phyloP scores from a whole-genome alignment of 2,797 vertebrate genomes.

The Oreochromis grahami region DNA sequence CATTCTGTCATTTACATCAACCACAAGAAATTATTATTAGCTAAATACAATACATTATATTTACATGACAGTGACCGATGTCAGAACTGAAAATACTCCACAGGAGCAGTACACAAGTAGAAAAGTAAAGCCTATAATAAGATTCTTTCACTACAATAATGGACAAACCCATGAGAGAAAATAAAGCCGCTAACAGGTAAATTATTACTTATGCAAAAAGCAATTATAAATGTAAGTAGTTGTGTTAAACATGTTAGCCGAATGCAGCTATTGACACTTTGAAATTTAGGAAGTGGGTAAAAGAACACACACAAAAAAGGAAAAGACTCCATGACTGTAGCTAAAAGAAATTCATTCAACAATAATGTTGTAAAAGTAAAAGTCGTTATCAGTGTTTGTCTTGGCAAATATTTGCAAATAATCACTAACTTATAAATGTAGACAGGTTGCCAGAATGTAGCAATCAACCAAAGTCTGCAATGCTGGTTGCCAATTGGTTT shows the following conservation, averaged over 20 bases:
- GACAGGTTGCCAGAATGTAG: not conserved
- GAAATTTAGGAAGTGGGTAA: not conserved
- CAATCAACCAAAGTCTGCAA: not conserved
- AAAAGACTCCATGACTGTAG: not conserved
- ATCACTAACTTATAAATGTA: not conserved
- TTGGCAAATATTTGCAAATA: not conserved
- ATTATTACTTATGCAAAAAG: not conserved
- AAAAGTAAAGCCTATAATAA: not conserved
- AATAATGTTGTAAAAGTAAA: slow-evolving; percentile 16
- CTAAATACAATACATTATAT: not conserved
- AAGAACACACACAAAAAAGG: not conserved
- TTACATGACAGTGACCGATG: slow-evolving; percentile 15
- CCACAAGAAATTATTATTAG: not conserved
- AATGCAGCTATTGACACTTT: not conserved
- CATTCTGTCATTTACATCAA: slow-evolving; percentile 4
- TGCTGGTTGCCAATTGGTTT: not conserved
- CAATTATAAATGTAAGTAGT: not conserved
- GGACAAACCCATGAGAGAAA: slow-evolving; percentile 9
- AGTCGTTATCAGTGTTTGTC: not conserved
- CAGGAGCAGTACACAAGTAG: slow-evolving; percentile 3
- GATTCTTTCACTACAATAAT: not conserved
- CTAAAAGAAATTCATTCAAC: slow-evolving; percentile 11
- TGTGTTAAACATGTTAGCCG: not conserved
- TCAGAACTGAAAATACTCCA: not conserved
- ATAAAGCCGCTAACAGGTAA: slow-evolving; percentile 4